Evolutionary conservation across 2,888 invertebrate genomes (phyloP), one percentile per base, ranked within the genome.

Genomic region (Brachypterus glaber): DNA sequence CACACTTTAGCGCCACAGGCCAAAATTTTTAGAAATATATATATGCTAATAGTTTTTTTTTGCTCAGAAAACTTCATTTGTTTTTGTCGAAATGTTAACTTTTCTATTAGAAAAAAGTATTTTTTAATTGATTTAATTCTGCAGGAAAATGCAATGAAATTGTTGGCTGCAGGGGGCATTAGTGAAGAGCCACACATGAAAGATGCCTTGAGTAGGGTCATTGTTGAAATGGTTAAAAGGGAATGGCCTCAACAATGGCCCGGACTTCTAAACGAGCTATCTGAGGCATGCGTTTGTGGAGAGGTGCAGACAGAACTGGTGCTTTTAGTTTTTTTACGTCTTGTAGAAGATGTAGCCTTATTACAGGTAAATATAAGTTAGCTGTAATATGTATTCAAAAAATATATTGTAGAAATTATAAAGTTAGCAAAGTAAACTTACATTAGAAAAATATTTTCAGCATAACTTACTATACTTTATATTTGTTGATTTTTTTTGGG

Each of bases 201-300:
- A 62, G 87, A 89, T 62, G 89, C 85, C 1, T 63, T 88, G 2
- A 85, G 91, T 9, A 74, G 92, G 32, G 84, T 93, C n/a, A 79
- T 95, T 36, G 95, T 96, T 0, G 95, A 96, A 68, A 91, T 96
- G 82, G 85, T 91, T 36, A 95, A 95, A 59, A 73, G 95, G 7
- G 95, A 95, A 62, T 96, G 95, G 96, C 96, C 96, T 0, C 95
- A 95, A 59, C 88, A 93, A 48, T 96, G 95, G 95, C 86, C 90
- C 0, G 79, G 85, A 0, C 64, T 96, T 18, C 64, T 95, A 17
- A 70, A 76, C 0, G 92, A 93, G 61, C 70, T 95, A 2, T 84
- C 86, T 41, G 79, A 81, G 52, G 82, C 89, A 1, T 88, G 89
- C 59, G 72, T 77, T 8, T 73, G 78, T 49, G 92, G 93, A 8